Evolutionary conservation across 2,888 invertebrate species (phyloP).

Genomic region (Tupiocoris notatus): DNA sequence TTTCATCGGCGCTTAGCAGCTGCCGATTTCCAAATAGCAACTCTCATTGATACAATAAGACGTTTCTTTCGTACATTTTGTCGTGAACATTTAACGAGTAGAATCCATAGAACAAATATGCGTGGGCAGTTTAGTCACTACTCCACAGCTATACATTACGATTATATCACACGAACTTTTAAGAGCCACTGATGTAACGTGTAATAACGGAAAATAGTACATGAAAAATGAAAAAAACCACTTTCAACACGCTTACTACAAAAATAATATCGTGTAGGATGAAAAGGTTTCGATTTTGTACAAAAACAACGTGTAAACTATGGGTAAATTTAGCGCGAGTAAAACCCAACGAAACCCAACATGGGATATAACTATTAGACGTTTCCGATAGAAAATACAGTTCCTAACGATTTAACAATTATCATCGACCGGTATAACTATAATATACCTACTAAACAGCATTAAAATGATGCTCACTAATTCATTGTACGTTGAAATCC

Average conservation of each 20-base stretch:
- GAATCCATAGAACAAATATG: background rate
- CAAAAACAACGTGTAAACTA: too few relatives aligned
- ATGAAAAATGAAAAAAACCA: background rate
- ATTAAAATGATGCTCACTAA: constrained; percentile 38
- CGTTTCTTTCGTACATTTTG: constrained; percentile 5
- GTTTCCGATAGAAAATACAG: constrained; percentile 36
- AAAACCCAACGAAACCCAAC: constrained; percentile 23
- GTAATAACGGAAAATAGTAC: background rate
- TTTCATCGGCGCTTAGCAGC: too few relatives aligned
- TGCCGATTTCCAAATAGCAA: constrained; percentile 2
- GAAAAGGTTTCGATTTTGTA: too few relatives aligned
- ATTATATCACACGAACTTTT: constrained; percentile 38
- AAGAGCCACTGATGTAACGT: constrained; percentile 28
- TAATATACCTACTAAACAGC: constrained; percentile 39
- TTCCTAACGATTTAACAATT: constrained; percentile 19
- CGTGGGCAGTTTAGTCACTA: background rate
- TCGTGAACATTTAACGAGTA: background rate
- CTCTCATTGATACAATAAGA: constrained; percentile 28
- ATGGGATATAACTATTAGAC: constrained; percentile 19
- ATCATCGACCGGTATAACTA: constrained; percentile 22
- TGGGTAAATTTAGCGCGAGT: too few relatives aligned
- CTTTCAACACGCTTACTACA: too few relatives aligned
- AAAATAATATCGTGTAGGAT: too few relatives aligned
- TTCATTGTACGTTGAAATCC: constrained; percentile 33
- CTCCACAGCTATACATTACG: constrained; percentile 1